Base-by-base conservation (phyloP, 1,140 invertebrate species). In the Sycophaga agraensis region DNA sequence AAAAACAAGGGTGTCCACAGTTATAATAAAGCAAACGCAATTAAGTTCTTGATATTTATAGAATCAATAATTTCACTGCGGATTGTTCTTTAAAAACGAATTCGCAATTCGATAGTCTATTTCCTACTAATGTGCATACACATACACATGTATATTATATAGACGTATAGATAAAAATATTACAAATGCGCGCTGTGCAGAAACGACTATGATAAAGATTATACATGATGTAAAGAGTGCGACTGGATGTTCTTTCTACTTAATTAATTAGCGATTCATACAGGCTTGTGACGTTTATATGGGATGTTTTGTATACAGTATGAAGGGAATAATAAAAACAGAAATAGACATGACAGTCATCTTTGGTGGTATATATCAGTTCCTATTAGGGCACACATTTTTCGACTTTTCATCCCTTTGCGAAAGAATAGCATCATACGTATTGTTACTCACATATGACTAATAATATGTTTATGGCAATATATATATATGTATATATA, bases 51-150 rank as follows among this genome's bases (percentile, higher is more conserved):
- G 6, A 50, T 45, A 40, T 28, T 35, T 61, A 22, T 74, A 73
- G 59, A 49, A 59, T 67, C 66, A 50, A 63, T 62, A 66, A 63
- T 64, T 63, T 48, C 69, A 63, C 59, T 60, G 14, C 19, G 54
- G 46, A 63, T 69, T 70, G 67, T 70, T 69, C 66, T 63, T 67
- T 66, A 59, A 59, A 58, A 65, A 63, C 35, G 48, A 71, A 62
- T 73, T 73, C 66, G 51, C 69, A 64, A 69, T 72, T 73, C 70
- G 54, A 72, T 75, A 75, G 71, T 74, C 67, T 71, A 74, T 71
- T 70, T 70, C 64, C 65, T 69, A 64, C n/a, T 28, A 31, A 19
- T 65, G 60, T 63, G 35, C 56, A 63, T 56, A 37, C 37, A 11
- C 43, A 45, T 63, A 54, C 48, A 66, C 31, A 46, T 37, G 37